Evolutionary conservation across 2,888 invertebrate species (phyloP).

Genomic region (Eupithecia pulchellata): DNA sequence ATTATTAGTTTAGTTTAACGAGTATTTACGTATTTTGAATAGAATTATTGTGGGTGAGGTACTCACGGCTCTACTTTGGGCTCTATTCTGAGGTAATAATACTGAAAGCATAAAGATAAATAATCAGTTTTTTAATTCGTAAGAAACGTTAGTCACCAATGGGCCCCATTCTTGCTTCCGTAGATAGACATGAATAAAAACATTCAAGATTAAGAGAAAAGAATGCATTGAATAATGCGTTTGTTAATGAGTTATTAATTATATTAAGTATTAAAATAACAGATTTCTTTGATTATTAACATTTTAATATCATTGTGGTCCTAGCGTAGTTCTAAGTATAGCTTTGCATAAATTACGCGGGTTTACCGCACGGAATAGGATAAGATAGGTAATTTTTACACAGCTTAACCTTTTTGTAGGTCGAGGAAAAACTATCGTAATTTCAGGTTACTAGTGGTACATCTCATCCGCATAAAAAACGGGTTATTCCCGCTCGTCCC

Average conservation of each 20-base stretch:
- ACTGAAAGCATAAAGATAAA: constrained; percentile 17
- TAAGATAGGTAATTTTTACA: too few relatives aligned
- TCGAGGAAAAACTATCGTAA: neutral
- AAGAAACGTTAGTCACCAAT: neutral
- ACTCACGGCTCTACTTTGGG: constrained; percentile 13
- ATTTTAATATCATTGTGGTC: neutral
- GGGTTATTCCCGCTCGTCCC: too few relatives aligned
- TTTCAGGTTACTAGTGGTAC: too few relatives aligned
- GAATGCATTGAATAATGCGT: neutral
- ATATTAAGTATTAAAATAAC: neutral
- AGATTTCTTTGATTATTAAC: neutral
- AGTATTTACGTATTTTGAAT: neutral
- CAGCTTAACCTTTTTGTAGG: neutral
- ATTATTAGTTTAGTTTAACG: constrained; percentile 19
- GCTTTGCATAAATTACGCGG: too few relatives aligned
- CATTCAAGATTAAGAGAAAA: neutral
- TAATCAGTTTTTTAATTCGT: neutral
- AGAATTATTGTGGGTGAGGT: neutral
- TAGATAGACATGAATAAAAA: neutral
- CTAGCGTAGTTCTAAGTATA: too few relatives aligned
- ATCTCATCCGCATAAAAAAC: too few relatives aligned
- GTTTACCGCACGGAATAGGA: too few relatives aligned
- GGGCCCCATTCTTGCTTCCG: neutral
- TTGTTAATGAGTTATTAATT: too few relatives aligned
- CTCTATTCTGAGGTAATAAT: constrained; percentile 3